These are phyloP conservation scores for Aspidapion aeneum DNA, from an alignment of 2,888 invertebrate species.

Conservation along the genomic window DNA sequence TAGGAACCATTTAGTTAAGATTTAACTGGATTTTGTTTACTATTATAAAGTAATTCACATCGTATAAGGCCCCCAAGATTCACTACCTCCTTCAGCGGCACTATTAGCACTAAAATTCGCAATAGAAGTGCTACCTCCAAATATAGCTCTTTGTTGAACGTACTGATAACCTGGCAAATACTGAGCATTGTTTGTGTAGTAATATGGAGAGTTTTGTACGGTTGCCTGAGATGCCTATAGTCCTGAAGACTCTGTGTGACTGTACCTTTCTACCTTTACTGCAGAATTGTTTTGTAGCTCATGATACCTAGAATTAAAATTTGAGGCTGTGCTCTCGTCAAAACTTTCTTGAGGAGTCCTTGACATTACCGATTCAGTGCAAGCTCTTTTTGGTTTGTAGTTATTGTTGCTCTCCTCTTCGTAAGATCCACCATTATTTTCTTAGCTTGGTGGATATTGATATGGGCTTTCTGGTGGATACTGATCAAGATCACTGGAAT, in stretches of 20 bases:
- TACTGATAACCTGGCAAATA: constrained; percentile 47
- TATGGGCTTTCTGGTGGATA: constrained; percentile 55
- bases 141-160: constrained; percentile 43
- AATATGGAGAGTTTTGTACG: constrained; percentile 35
- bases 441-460: constrained; percentile 44
- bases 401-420: constrained; percentile 44
- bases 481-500: constrained; percentile 71
- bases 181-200: constrained; percentile 40
- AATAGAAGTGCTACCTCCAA: constrained; percentile 33
- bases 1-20: too few species aligned
- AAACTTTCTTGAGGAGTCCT: constrained; percentile 24
- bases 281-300: constrained; percentile 41
- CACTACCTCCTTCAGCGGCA: constrained; percentile 36
- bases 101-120: constrained; percentile 29
- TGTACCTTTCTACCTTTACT: constrained; percentile 43
- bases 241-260: constrained; percentile 24
- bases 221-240: constrained; percentile 19
- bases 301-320: constrained; percentile 40
- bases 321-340: constrained; percentile 28
- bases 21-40: too few species aligned
- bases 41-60: too few species aligned
- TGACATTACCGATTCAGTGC: constrained; percentile 25
- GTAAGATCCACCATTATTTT: constrained; percentile 30
- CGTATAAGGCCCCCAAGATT: constrained; percentile 40
- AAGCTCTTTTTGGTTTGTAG: constrained; percentile 40